phyloP scores from a whole-genome alignment of 1,140 invertebrate species.

The Battus philenor region DNA sequence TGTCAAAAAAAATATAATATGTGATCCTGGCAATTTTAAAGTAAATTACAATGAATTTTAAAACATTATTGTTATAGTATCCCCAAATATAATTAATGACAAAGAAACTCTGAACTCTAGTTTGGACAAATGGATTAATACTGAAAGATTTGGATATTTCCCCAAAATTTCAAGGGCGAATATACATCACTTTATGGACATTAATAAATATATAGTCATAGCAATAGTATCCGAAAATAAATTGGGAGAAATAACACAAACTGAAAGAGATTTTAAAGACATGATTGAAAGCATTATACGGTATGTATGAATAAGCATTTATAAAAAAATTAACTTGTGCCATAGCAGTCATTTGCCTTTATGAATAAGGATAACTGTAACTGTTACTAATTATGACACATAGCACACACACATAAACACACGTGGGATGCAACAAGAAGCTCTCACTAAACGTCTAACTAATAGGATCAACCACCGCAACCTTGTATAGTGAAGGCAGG shows the following conservation, averaged over 20 bases:
- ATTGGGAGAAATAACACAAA: conserved; percentile 85
- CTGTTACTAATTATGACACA: too few species aligned
- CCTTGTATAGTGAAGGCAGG: too few species aligned
- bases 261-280: conserved; percentile 89
- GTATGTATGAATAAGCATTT: too few species aligned
- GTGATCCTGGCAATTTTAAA: too few species aligned
- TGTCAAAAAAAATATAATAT: too few species aligned
- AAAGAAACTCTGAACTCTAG: conserved; percentile 79
- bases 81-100: conserved; percentile 71
- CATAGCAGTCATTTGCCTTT: too few species aligned
- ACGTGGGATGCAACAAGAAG: too few species aligned
- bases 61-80: conserved; percentile 37
- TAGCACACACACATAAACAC: too few species aligned
- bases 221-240: conserved; percentile 93
- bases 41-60: not conserved
- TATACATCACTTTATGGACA: conserved; percentile 87
- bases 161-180: conserved; percentile 91
- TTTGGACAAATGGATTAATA: conserved; percentile 90
- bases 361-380: too few species aligned
- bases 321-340: too few species aligned
- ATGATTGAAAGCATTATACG: conserved; percentile 90
- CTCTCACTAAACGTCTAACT: too few species aligned
- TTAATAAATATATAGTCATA: conserved; percentile 91
- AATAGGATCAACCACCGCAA: too few species aligned
- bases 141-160: conserved; percentile 93